Evolutionary conservation across 2,113 vertebrate species (phyloP), one percentile per base, ranked within the genome.

Genomic region (Morone chrysops): DNA sequence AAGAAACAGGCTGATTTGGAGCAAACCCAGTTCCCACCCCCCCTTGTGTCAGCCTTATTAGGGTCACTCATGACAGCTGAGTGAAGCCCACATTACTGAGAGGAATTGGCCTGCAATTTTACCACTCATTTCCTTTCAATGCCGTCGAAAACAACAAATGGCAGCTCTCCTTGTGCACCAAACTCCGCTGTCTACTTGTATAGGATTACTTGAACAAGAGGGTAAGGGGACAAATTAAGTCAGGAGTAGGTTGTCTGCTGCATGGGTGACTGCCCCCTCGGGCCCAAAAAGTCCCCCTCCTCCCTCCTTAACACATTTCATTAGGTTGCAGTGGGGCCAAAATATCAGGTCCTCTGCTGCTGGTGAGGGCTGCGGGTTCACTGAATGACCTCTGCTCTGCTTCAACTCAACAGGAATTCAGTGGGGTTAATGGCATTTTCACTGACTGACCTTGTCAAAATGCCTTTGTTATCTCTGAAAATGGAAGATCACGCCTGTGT

Each of bases 11-110:
- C 54, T 20, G 38, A 62, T 63, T 66, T 88, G 74, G 79, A 80
- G 85, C 61, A 75, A 84, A 82, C 67, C 84, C 76, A 57, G 75
- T 67, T 41, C 73, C 53, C 75, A 45, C n/a, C 36, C 68, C 67
- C 25, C 67, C 72, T 74, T 68, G 43, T 89, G 85, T 85, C 80
- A 78, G 82, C 70, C 87, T 93, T 91, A 93, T 94, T 94, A 93
- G 88, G 91, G 92, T 92, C 89, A 91, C 74, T 57, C 68, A 53
- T 81, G 88, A 91, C 69, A 79, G 89, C 78, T 89, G 88, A 93
- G 80, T 89, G 90, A 93, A 88, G 88, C 78, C 76, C 61, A 76
- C 84, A 85, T 89, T 91, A 92, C 93, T 91, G 92, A 91, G 91
- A 84, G 72, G 85, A 92, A 89, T 77, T 84, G 81, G 85, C 85